These are phyloP conservation scores for Parapsyche elsis DNA, from an alignment of 1,140 invertebrate genomes.

Conservation along the genomic window DNA sequence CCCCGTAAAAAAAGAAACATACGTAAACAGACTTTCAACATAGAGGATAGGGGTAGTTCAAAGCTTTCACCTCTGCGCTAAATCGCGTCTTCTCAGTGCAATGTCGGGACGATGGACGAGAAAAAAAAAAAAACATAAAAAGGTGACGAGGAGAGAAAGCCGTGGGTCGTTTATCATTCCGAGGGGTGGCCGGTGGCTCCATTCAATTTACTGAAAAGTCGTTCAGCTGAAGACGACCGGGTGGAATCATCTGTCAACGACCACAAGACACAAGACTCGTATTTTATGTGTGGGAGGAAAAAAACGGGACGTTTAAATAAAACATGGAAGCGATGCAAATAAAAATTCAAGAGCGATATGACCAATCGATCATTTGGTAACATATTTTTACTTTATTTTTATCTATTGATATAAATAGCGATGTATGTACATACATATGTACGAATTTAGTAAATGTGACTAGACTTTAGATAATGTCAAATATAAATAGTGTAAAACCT, in stretches of 20 bases:
- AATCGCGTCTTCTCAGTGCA: too few relatives aligned
- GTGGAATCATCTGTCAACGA: slow-evolving; percentile 30
- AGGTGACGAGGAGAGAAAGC: slow-evolving; percentile 6
- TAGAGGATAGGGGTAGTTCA: neutral
- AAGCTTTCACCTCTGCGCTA: neutral
- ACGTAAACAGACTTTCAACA: neutral
- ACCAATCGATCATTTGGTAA: neutral
- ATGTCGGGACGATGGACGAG: neutral
- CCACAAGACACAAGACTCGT: neutral
- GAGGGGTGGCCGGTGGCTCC: slow-evolving; percentile 13
- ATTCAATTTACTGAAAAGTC: slow-evolving; percentile 45
- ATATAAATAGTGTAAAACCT: too few relatives aligned
- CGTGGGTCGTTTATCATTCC: slow-evolving; percentile 40
- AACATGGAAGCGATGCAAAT: neutral
- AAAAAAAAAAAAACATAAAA: neutral
- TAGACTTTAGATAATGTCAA: too few relatives aligned
- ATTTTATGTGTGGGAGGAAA: neutral
- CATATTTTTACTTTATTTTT: neutral
- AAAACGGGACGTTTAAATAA: too few relatives aligned
- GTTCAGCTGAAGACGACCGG: neutral
- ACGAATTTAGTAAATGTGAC: too few relatives aligned
- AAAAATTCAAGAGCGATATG: neutral
- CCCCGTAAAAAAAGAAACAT: neutral
- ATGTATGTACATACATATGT: neutral
- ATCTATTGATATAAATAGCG: neutral